phyloP scores from a whole-genome alignment of 2,113 vertebrate species.

The Oxygymnocypris stewartii region DNA sequence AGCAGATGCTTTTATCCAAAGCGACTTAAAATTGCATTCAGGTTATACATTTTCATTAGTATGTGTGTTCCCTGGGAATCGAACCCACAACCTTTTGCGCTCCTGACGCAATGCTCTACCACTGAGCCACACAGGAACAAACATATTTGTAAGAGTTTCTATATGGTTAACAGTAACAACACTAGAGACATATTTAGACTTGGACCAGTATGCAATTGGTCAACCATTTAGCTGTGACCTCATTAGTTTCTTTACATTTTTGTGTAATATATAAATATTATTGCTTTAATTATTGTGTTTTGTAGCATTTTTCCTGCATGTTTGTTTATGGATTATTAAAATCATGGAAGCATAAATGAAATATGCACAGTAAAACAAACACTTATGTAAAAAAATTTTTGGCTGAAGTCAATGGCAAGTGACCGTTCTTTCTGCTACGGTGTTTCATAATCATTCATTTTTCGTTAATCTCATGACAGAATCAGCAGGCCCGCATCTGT shows the following conservation, averaged over 20 bases:
- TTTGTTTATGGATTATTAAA: background rate
- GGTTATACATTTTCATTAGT: too few species aligned
- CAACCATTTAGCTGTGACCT: background rate
- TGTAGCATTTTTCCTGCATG: background rate
- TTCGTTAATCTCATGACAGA: slow-evolving; percentile 73
- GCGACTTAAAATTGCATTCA: too few species aligned
- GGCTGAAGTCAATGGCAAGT: background rate
- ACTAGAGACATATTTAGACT: background rate
- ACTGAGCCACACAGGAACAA: background rate
- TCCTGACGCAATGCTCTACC: too few species aligned
- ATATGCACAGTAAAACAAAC: background rate
- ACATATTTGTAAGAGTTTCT: background rate
- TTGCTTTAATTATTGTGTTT: background rate
- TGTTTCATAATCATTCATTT: background rate
- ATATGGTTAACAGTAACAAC: background rate
- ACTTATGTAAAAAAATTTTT: background rate
- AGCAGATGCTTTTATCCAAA: too few species aligned
- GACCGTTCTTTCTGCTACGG: background rate
- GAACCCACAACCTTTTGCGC: too few species aligned
- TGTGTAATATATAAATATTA: background rate
- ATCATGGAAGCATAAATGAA: background rate
- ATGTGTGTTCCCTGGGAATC: too few species aligned
- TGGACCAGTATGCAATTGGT: background rate
- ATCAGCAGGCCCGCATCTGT: slow-evolving; percentile 92
- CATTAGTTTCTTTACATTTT: background rate